These are phyloP conservation scores for Eretmochelys imbricata DNA, from an alignment of 2,113 vertebrate genomes.

Conservation along the genomic window DNA sequence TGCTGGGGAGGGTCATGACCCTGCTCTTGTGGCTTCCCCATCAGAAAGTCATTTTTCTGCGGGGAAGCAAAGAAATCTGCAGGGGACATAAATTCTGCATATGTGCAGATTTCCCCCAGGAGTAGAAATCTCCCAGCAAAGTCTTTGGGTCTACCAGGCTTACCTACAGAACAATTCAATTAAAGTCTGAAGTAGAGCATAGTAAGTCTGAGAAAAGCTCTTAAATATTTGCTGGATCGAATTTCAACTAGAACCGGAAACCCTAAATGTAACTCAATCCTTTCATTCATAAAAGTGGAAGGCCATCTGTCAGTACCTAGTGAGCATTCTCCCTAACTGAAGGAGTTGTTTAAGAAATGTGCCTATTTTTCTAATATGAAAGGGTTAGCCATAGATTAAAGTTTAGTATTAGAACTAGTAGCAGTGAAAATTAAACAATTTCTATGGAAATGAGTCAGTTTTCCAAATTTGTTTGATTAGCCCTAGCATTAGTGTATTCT, in stretches of 20 bases:
- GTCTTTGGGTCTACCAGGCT: background rate
- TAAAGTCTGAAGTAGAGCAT: background rate
- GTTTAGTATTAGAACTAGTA: background rate
- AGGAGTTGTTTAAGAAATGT: background rate
- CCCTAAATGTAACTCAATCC: background rate
- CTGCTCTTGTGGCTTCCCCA: too few species aligned
- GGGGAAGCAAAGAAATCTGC: too few species aligned
- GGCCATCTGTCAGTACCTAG: background rate
- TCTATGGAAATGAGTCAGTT: background rate
- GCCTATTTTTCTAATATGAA: background rate
- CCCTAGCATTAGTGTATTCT: background rate
- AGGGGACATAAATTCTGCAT: too few species aligned
- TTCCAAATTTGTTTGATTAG: background rate
- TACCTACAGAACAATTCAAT: background rate
- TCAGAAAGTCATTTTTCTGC: too few species aligned
- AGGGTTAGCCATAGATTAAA: background rate
- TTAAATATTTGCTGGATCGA: background rate
- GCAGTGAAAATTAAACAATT: background rate
- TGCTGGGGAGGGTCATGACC: too few species aligned
- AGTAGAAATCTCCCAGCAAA: too few species aligned
- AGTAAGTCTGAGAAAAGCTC: background rate
- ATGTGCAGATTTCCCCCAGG: too few species aligned
- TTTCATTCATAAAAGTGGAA: background rate
- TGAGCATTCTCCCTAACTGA: background rate
- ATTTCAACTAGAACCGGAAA: background rate